phyloP scores from a whole-genome alignment of 2,113 vertebrate species.

The Tonatia bakeri region DNA sequence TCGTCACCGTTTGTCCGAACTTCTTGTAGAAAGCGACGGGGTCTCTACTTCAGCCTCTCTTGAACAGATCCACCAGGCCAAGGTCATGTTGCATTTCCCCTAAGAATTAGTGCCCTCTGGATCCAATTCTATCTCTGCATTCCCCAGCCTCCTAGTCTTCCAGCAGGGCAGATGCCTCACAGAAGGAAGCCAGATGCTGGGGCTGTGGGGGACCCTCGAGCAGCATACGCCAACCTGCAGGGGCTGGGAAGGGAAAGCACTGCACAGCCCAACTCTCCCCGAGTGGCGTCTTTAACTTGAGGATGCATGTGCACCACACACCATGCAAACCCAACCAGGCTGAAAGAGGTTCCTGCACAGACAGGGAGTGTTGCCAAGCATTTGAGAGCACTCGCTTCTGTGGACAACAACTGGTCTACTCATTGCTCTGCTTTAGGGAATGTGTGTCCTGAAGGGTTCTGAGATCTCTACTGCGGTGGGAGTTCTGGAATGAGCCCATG shows the following conservation, averaged over 20 bases:
- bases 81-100: slow-evolving; percentile 35
- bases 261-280: not conserved
- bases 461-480: not conserved
- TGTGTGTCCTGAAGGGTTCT: not conserved
- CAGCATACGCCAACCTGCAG: slow-evolving; percentile 35
- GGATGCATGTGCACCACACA: slow-evolving; percentile 37
- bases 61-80: slow-evolving; percentile 1
- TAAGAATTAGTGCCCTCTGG: slow-evolving; percentile 31
- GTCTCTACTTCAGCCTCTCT: slow-evolving; percentile 55
- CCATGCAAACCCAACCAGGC: slow-evolving; percentile 18
- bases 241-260: not conserved
- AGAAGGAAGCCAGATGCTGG: slow-evolving; percentile 49
- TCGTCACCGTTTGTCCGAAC: slow-evolving; percentile 59
- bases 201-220: slow-evolving; percentile 32
- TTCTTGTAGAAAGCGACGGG: slow-evolving; percentile 47
- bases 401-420: not conserved
- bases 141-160: slow-evolving; percentile 61
- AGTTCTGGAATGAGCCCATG: not conserved
- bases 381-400: not conserved
- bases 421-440: not conserved
- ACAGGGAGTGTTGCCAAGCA: not conserved
- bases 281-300: slow-evolving; percentile 27
- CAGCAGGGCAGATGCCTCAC: slow-evolving; percentile 59
- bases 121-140: not conserved
- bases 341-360: not conserved